These are phyloP conservation scores for Arrhamphus sclerolepis DNA, from an alignment of 2,797 vertebrate genomes.

Conservation along the genomic window DNA sequence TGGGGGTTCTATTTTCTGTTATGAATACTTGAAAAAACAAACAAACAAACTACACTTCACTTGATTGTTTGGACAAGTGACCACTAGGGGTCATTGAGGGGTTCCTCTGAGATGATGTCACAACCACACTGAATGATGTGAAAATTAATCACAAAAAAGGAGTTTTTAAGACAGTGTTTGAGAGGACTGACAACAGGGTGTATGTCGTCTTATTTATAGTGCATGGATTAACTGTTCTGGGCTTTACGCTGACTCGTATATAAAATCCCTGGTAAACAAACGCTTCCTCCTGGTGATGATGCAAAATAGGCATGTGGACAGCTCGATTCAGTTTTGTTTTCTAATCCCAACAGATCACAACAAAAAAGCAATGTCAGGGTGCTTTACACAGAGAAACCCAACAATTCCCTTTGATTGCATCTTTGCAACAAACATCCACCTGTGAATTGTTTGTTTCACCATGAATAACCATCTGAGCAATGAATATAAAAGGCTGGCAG, in stretches of 20 bases:
- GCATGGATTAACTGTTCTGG: not conserved
- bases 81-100: constrained; percentile 58
- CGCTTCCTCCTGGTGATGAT: not conserved
- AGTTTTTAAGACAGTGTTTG: too few relatives aligned
- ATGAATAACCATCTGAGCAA: constrained; percentile 24
- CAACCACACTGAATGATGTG: not conserved
- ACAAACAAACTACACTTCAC: not conserved
- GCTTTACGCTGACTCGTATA: not conserved
- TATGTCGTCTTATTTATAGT: not conserved
- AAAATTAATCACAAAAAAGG: too few relatives aligned
- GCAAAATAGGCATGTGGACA: not conserved
- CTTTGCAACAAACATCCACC: not conserved
- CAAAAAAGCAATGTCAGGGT: not conserved
- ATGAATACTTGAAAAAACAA: too few relatives aligned
- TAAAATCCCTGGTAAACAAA: not conserved
- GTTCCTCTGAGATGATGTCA: constrained; percentile 12
- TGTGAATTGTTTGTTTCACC: constrained; percentile 1
- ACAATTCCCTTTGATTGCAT: not conserved
- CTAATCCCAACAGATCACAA: not conserved
- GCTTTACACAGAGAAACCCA: not conserved
- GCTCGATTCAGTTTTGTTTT: too few relatives aligned
- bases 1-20: too few relatives aligned
- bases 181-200: not conserved
- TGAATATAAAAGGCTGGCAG: constrained; percentile 1
- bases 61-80: constrained; percentile 27